phyloP scores from a whole-genome alignment of 2,888 invertebrate genomes.

The Selenia dentaria region DNA sequence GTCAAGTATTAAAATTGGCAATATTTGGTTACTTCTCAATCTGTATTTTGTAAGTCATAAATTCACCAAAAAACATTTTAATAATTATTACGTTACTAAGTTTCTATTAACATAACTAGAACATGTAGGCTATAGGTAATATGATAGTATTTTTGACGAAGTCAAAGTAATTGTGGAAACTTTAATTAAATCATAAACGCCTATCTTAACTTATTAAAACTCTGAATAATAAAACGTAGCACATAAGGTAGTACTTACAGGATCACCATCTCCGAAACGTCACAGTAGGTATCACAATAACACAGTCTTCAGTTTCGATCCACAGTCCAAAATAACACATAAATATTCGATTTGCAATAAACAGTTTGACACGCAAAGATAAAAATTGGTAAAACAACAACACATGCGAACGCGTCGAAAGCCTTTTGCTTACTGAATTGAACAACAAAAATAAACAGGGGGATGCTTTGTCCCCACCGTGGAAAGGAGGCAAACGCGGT shows the following conservation, averaged over 20 bases:
- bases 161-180: no score
- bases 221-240: no score
- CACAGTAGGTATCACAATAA: slow-evolving; percentile 52
- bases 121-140: no score
- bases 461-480: slow-evolving; percentile 70
- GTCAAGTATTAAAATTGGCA: no score
- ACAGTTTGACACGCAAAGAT: slow-evolving; percentile 23
- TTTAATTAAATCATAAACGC: no score
- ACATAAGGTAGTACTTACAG: slow-evolving; percentile 81
- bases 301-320: slow-evolving; percentile 38
- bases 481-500: slow-evolving; percentile 48
- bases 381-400: slow-evolving; percentile 26
- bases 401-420: slow-evolving; percentile 58
- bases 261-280: slow-evolving; percentile 76
- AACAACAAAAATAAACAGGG: slow-evolving; percentile 80
- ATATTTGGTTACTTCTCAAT: no score
- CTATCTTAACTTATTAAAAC: no score
- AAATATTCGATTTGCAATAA: slow-evolving; percentile 30
- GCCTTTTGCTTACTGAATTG: slow-evolving; percentile 76
- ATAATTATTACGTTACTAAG: no score
- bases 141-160: no score
- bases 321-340: slow-evolving; percentile 45
- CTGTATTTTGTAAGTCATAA: no score
- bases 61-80: no score
- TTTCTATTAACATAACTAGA: no score